Evolutionary conservation across 2,113 vertebrate genomes (phyloP).

Genomic region (Rhineura floridana): DNA sequence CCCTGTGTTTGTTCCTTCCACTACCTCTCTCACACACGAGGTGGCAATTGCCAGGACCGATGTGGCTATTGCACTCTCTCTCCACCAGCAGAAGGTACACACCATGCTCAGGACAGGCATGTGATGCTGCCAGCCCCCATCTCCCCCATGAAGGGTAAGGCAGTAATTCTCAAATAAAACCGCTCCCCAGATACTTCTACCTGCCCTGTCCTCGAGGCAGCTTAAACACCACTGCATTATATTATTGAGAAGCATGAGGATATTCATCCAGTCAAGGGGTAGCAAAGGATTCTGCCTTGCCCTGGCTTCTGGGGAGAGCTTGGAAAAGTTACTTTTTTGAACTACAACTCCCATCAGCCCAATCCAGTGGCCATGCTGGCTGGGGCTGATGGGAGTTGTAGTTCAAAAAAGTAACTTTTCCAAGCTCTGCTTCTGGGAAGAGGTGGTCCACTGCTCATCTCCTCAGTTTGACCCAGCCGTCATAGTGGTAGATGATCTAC

Average conservation of each 20-base stretch:
- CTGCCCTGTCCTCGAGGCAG: not conserved
- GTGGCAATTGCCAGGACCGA: not conserved
- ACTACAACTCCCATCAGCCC: too few species aligned
- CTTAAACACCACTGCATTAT: not conserved
- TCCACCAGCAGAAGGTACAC: not conserved
- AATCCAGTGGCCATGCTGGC: too few species aligned
- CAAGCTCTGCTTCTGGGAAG: not conserved
- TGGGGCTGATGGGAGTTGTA: too few species aligned
- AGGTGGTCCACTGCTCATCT: not conserved
- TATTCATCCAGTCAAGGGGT: not conserved
- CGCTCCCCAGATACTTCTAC: too few species aligned
- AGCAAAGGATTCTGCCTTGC: not conserved
- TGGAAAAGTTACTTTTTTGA: too few species aligned
- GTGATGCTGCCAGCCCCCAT: not conserved
- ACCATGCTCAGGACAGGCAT: not conserved
- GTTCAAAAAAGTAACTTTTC: too few species aligned
- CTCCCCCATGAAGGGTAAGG: not conserved
- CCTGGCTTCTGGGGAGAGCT: not conserved
- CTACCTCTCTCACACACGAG: not conserved
- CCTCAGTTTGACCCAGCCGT: not conserved
- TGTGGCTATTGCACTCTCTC: too few species aligned
- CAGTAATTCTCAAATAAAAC: not conserved
- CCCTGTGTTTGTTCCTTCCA: not conserved
- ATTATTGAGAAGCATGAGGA: not conserved
- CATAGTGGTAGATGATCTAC: not conserved